These are phyloP conservation scores for Aleiodes leptofemur DNA, from an alignment of 2,888 invertebrate species.

Conservation along the genomic window DNA sequence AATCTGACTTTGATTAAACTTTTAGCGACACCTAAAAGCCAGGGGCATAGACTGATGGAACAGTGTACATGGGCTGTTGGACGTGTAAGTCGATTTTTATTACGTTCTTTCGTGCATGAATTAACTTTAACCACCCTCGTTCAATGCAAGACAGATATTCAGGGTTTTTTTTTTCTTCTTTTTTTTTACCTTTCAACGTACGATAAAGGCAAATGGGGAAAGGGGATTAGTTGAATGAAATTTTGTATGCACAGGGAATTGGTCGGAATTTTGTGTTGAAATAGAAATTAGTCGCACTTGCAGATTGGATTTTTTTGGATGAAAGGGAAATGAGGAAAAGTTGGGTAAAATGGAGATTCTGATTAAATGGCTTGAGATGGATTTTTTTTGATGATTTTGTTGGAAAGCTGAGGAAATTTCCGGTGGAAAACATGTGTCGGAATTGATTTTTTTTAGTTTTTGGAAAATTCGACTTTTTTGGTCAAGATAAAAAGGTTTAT, in stretches of 20 bases:
- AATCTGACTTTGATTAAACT: constrained; percentile 75
- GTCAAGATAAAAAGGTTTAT: too few relatives aligned
- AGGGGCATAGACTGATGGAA: constrained; percentile 49
- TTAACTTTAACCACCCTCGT: constrained; percentile 47
- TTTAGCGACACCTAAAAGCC: constrained; percentile 72
- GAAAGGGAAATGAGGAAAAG: too few relatives aligned
- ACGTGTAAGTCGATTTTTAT: constrained; percentile 73
- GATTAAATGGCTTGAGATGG: too few relatives aligned
- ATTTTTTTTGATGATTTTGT: too few relatives aligned
- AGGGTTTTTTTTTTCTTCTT: constrained; percentile 3
- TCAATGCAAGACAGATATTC: constrained; percentile 30
- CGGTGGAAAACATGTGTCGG: too few relatives aligned
- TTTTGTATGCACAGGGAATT: constrained; percentile 23
- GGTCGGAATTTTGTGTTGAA: constrained; percentile 21
- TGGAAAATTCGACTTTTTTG: too few relatives aligned
- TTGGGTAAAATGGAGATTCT: too few relatives aligned
- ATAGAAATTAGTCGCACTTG: too few relatives aligned
- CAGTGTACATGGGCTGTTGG: constrained; percentile 47
- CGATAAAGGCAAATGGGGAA: constrained; percentile 5
- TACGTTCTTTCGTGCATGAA: constrained; percentile 65
- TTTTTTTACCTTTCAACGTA: neutral
- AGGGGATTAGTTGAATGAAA: constrained; percentile 29
- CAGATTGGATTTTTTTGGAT: too few relatives aligned
- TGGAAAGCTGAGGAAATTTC: too few relatives aligned
- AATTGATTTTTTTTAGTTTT: too few relatives aligned